A percentile compares a stretch with the other conserved stretches of the same genome.
These are phyloP conservation scores for Dendropsophus ebraccatus DNA, from an alignment of 2,113 vertebrate species.

Conservation along the genomic window DNA sequence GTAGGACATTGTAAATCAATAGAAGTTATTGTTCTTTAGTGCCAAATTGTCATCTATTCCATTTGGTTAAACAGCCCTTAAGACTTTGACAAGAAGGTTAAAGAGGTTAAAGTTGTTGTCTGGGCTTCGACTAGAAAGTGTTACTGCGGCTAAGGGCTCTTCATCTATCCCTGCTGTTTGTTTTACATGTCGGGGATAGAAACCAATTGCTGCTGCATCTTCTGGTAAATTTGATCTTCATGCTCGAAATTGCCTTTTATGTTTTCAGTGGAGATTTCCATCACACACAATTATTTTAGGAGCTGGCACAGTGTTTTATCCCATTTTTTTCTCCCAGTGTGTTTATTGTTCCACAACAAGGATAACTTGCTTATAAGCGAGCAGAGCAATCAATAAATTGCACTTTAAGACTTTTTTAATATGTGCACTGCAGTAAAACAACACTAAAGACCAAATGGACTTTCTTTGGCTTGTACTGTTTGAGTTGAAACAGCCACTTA, in stretches of 20 bases:
- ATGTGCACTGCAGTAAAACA: conserved; percentile 18
- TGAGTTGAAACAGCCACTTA: background rate
- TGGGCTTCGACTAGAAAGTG: background rate
- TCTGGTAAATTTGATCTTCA: conserved; percentile 46
- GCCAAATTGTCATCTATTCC: conserved; percentile 15
- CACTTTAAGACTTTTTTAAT: conserved; percentile 37
- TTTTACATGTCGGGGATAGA: conserved; percentile 39
- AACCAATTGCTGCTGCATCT: conserved; percentile 34
- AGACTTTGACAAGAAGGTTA: conserved; percentile 47
- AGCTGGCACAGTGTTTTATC: conserved; percentile 1
- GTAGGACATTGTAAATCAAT: conserved; percentile 22
- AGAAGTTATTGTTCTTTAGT: background rate
- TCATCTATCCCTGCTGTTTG: conserved; percentile 6
- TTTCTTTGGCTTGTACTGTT: background rate
- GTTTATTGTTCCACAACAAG: conserved; percentile 46
- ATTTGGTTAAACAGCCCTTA: conserved; percentile 28
- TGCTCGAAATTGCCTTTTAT: conserved; percentile 53
- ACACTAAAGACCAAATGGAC: background rate
- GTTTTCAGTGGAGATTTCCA: conserved; percentile 42
- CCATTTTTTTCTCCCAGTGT: background rate
- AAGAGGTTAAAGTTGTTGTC: conserved; percentile 16
- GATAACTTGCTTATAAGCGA: conserved; percentile 48
- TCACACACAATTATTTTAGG: conserved; percentile 47
- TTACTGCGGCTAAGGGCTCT: background rate
- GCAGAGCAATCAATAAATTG: conserved; percentile 39